Base-by-base conservation (phyloP, 2,797 vertebrate genomes). In the Selene dorsalis region DNA sequence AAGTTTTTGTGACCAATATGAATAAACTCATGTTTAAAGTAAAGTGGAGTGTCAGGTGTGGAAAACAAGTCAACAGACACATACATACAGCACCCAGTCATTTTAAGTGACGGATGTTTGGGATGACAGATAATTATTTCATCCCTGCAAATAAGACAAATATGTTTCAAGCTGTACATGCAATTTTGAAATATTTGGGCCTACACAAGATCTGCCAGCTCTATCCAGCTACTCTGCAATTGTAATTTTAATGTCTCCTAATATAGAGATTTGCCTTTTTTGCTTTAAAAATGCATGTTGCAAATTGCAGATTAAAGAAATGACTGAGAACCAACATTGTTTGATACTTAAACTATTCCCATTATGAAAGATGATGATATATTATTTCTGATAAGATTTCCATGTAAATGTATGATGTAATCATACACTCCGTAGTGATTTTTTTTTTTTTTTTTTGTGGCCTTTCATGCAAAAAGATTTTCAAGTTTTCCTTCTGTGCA, bases 111-210 rank as follows among this genome's bases (percentile, higher is more conserved):
- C 14, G 7, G 14, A 30, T 55, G 17, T 69, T 81, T 62, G 35
- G 26, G 52, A 60, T 56, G 57, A 70, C n/a, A 70, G 56, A 76
- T 69, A 52, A 64, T 84, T 59, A 59, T 68, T 28, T 77, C 58
- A 75, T 55, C 22, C 22, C 52, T 67, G 18, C 16, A 76, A 61
- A 59, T 47, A 55, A 7, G 13, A 85, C 12, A 30, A 62, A 62
- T 60, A 55, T 6, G 47, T 48, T 43, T 57, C 20, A 35, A 35
- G 30, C 5, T 3, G 30, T 30, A 30, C 30, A 30, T 30, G 30
- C 30, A 30, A 30, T 39, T 61, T 24, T 26, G 4, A 39, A 38
- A 41, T 60, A 16, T 47, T 45, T 47, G 6, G 6, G 16, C 2
- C 26, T 22, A 69, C 20, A 43, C 17, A 28, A 58, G 26, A 71